Evolutionary conservation across 2,797 vertebrate genomes (phyloP), one percentile per base, ranked within the genome.

Genomic region (Parauchenoglanis ngamensis): DNA sequence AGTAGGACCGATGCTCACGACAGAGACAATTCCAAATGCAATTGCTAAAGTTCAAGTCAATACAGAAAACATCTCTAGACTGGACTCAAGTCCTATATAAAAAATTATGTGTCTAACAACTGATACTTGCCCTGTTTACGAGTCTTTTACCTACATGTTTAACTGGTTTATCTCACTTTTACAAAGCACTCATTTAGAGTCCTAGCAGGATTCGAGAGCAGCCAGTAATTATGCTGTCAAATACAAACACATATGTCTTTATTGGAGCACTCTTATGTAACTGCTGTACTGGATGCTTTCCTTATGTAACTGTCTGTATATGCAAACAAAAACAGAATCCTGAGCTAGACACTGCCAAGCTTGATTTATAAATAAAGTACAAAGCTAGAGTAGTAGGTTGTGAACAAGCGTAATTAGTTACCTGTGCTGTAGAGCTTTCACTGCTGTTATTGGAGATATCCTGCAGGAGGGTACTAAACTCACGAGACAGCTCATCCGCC

Each of bases 401-500:
- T 61, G 23, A 44, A 81, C 1, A 3, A 21, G 2, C 10, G 1
- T 52, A 67, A 67, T 67, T 52, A 31, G 46, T 78, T 86, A 95
- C 95, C 94, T 93, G 87, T 81, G 44, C 31, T 17, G 0, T 59
- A 56, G 91, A 25, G 25, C 0, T 52, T 6, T 28, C 83, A 77
- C 4, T 6, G 61, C 0, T 31, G 61, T 21, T 65, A n/a, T 92
- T 68, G 7, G 92, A 92, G 0, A 91, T 94, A 86, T 97, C 96
- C 0, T 92, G 94, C 92, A 97, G 90, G 70, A 97, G 75, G 0
- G 96, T 96, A 90, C 91, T 95, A 85, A 98, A 96, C 89, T 98
- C 96, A 61, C 92, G 96, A 79, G 97, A 97, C 70, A 98, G 89
- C 87, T 97, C 96, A 25, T 98, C 98, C 13, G 97, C 97, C 49